Evolutionary conservation across 2,797 vertebrate genomes (phyloP).

Genomic region (Lutjanus argentimaculatus): DNA sequence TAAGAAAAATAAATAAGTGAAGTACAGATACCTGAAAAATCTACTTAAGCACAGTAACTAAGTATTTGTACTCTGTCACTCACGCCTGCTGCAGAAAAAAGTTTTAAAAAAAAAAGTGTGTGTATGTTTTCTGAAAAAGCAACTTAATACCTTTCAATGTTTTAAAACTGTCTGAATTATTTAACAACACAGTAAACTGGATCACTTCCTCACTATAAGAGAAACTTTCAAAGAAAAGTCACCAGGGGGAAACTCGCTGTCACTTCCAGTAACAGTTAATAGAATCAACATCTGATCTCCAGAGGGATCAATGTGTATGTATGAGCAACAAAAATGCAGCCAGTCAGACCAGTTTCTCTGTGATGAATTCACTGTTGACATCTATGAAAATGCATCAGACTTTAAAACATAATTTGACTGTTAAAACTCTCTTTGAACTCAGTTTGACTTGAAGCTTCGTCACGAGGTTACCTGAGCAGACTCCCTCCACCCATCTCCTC

Average conservation of each 20-base stretch:
- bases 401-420: neutral
- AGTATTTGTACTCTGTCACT: too few relatives aligned
- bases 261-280: slow-evolving; percentile 46
- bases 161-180: slow-evolving; percentile 60
- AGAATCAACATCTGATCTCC: slow-evolving; percentile 28
- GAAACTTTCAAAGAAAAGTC: slow-evolving; percentile 33
- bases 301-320: neutral
- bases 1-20: too few relatives aligned
- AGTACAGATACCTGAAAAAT: too few relatives aligned
- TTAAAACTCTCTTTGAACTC: slow-evolving; percentile 24
- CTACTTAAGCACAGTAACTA: too few relatives aligned
- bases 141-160: slow-evolving; percentile 13
- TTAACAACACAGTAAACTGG: slow-evolving; percentile 32
- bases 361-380: slow-evolving; percentile 7
- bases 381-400: slow-evolving; percentile 32
- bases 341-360: slow-evolving; percentile 1
- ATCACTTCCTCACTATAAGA: slow-evolving; percentile 20
- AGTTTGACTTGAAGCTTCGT: slow-evolving; percentile 14
- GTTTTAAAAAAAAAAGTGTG: neutral
- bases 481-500: slow-evolving; percentile 93
- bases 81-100: neutral
- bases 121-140: neutral
- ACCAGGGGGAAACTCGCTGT: slow-evolving; percentile 18
- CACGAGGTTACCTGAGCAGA: slow-evolving; percentile 91
- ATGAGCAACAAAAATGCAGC: slow-evolving; percentile 29